phyloP scores from a whole-genome alignment of 2,797 vertebrate genomes.

The Manis pentadactyla region DNA sequence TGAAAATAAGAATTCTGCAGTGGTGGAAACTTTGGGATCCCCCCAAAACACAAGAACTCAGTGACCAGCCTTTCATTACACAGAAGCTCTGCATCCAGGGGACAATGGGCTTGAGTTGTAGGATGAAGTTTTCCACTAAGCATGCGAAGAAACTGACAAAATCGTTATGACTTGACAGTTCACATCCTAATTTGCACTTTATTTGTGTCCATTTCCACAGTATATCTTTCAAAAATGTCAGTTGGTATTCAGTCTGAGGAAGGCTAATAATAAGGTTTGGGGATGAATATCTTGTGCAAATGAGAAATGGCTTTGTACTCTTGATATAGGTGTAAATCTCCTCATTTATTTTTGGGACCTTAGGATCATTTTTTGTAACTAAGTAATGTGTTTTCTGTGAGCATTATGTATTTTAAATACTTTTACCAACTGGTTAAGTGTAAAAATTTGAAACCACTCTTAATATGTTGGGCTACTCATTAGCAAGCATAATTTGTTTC shows the following conservation, averaged over 20 bases:
- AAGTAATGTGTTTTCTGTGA: background rate
- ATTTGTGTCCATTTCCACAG: conserved; percentile 41
- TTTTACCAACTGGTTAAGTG: background rate
- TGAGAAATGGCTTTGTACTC: background rate
- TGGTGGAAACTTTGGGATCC: conserved; percentile 93
- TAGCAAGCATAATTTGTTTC: background rate
- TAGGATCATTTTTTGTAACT: background rate
- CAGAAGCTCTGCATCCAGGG: conserved; percentile 92
- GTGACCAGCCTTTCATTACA: conserved; percentile 93
- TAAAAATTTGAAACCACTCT: background rate
- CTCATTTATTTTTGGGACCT: background rate
- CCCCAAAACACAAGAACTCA: conserved; percentile 92
- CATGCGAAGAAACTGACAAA: conserved; percentile 60
- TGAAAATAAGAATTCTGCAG: conserved; percentile 94
- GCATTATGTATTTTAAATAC: background rate
- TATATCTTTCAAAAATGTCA: conserved; percentile 23
- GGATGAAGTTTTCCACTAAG: background rate
- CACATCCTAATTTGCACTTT: conserved; percentile 59
- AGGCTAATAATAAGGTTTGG: background rate
- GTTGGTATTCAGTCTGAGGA: background rate
- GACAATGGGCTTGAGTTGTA: conserved; percentile 91
- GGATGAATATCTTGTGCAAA: background rate
- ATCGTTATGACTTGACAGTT: conserved; percentile 45
- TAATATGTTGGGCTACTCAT: background rate
- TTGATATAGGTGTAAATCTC: background rate